Percentiles rank a stretch among this genome's conserved stretches.
These are phyloP conservation scores for Gopherus evgoodei DNA, from an alignment of 2,113 vertebrate genomes.

Conservation along the genomic window DNA sequence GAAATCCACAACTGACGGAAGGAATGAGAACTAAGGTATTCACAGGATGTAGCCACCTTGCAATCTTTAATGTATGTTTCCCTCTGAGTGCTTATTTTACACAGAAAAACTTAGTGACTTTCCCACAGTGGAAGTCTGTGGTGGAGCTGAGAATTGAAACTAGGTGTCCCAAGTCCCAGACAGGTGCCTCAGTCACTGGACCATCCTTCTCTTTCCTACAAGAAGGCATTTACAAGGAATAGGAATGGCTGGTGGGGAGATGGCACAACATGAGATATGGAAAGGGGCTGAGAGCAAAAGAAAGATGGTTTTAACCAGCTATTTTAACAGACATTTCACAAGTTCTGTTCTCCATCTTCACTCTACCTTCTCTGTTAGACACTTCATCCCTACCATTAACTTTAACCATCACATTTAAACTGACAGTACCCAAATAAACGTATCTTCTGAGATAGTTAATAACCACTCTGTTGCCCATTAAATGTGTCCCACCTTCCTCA, in stretches of 20 bases:
- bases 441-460: neutral
- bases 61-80: neutral
- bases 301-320: neutral
- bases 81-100: neutral
- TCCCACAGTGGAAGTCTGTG: neutral
- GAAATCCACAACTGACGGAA: neutral
- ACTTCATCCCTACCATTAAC: neutral
- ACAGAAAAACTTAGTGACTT: neutral
- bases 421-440: neutral
- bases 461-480: neutral
- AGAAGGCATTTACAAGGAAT: neutral
- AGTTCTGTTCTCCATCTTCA: neutral
- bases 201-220: neutral
- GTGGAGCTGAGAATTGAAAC: neutral
- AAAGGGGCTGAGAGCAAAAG: neutral
- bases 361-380: neutral
- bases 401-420: constrained; percentile 1
- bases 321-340: neutral
- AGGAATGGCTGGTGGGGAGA: neutral
- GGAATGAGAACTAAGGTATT: neutral
- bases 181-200: neutral
- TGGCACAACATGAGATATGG: neutral
- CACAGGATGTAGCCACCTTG: neutral
- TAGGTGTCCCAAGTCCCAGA: neutral
- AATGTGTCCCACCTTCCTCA: neutral